Evolutionary conservation across 2,797 vertebrate genomes (phyloP), one percentile per base, ranked within the genome.

Genomic region (Takifugu rubripes): DNA sequence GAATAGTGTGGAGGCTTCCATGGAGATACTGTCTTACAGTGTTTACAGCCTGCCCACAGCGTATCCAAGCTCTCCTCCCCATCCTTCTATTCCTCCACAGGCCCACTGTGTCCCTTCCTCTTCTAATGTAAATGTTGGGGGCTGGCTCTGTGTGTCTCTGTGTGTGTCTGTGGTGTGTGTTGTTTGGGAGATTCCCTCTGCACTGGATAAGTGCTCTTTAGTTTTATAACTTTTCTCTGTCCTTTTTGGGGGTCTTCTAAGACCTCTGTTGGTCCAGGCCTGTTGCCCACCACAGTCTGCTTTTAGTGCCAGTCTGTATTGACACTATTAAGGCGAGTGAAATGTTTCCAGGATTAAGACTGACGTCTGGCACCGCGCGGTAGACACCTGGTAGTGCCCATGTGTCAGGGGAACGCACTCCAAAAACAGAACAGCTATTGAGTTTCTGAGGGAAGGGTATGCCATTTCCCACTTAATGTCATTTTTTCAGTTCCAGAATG

Each of bases 111-210:
- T 79, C n/a, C 75, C 49, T 59, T 83, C 76, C 87, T 84, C 87
- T 92, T 92, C 87, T 89, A 86, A 90, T 91, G 87, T 88, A 91
- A 92, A 92, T 90, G 78, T 82, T 56, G 78, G 68, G 68, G 73
- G 75, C 66, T 86, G 85, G 79, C 86, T 80, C 59, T 51, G 66
- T 62, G 70, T 60, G 40, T 63, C 44, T 61, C 54, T 59, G 61
- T 40, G 56, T 25, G 56, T 62, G 65, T 63, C 47, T 58, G 51
- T 52, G 43, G 50, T 47, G 66, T 47, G 56, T n/a, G n/a, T 78
- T 79, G 71, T 84, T 87, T 81, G 87, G 88, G 66, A 77, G 77
- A 68, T 60, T 73, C 67, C 75, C 56, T 69, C 70, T 82, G 71
- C 78, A 62, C 74, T 74, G 67, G 63, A 73, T 70, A 54, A 6